These are phyloP conservation scores for Caerostris darwini DNA, from an alignment of 1,140 invertebrate genomes.

Conservation along the genomic window DNA sequence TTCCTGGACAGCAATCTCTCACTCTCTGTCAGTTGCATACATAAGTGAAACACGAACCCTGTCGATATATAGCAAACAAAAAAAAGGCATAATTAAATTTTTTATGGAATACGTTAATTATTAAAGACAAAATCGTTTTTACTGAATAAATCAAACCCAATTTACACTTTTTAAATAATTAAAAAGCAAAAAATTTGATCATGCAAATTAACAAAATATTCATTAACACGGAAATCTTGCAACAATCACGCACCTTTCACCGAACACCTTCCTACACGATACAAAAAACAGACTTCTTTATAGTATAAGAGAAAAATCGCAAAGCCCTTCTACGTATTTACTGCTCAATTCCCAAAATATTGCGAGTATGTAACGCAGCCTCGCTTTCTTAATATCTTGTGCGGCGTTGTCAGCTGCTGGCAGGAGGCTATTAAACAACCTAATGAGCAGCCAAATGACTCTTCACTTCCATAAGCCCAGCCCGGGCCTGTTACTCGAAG, in stretches of 20 bases:
- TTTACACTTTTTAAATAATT: too few species aligned
- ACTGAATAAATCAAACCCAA: too few species aligned
- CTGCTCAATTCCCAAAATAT: not conserved
- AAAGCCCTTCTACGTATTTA: not conserved
- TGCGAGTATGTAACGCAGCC: not conserved
- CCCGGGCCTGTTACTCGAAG: not conserved
- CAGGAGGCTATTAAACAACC: not conserved
- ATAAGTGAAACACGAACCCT: too few species aligned
- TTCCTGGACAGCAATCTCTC: too few species aligned
- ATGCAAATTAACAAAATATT: not conserved
- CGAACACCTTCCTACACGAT: not conserved
- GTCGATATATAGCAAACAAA: too few species aligned
- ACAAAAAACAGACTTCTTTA: not conserved
- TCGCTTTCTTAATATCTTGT: not conserved
- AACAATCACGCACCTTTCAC: not conserved
- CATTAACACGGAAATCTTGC: not conserved
- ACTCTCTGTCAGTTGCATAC: too few species aligned
- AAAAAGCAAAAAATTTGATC: too few species aligned
- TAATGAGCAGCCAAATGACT: not conserved
- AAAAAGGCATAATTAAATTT: too few species aligned
- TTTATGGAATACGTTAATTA: too few species aligned
- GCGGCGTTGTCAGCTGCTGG: not conserved
- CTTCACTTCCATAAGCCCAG: not conserved
- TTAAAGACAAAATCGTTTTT: too few species aligned
- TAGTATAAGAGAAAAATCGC: too few species aligned